Evolutionary conservation across 2,113 vertebrate species (phyloP), one percentile per base, ranked within the genome.

Genomic region (Carassius carassius): DNA sequence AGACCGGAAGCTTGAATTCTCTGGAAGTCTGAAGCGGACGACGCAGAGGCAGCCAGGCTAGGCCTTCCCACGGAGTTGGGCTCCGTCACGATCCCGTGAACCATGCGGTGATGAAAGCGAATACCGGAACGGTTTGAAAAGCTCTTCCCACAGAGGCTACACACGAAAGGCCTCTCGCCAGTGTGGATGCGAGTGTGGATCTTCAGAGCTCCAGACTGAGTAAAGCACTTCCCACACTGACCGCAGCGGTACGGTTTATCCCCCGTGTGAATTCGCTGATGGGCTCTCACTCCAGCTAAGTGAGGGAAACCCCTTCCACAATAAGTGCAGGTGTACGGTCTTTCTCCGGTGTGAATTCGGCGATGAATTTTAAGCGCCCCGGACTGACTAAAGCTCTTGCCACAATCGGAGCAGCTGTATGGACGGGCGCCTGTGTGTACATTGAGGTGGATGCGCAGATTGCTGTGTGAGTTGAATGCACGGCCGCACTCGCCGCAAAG

Each of bases 141-240:
- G 86, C 93, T 90, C 85, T 95, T 95, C 0, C 92, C 95, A 19
- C 95, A 96, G 49, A 95, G 77, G 77, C 90, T 88, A 82, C 95
- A 96, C 54, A 91, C 67, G 25, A 95, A 96, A 32, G 95, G 95
- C 72, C 91, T 91, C 90, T 94, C 95, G 10, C 92, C 94, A 0
- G 94, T 94, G 90, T 94, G 91, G 88, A 96, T 90, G 29, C 92
- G 92, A 78, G 90, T 93, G 85, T 95, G 94, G 73, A 95, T 95
- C 78, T 94, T 94, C 11, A 95, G 89, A 9, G 94, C 95, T 11
- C 95, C 93, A 0, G 94, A 94, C 89, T 96, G 95, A 54, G 95
- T 95, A 81, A 96, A 97, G 83, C 94, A 93, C 84, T 96, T 96
- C 23, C 95, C 95, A 25, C 95, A 96, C 76, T 96, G 94, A 3